Base-by-base conservation (phyloP, 2,113 vertebrate genomes). In the Ophthalmolycus amberensis region DNA sequence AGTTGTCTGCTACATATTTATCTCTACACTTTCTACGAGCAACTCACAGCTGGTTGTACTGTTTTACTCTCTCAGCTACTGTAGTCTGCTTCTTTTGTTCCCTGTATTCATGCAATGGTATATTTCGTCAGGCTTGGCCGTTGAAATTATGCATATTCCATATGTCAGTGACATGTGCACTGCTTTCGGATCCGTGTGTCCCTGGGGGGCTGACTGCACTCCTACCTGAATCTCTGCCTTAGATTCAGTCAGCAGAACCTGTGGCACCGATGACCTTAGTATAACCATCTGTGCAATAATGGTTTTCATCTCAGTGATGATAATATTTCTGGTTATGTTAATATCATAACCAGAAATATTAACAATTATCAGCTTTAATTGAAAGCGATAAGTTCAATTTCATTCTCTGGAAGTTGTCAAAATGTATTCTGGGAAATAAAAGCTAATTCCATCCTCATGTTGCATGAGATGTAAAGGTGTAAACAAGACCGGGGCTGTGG, bases 121-220 rank as follows among this genome's bases (percentile, higher is more conserved):
- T 79, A 7, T 63, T 66, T 79, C 71, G 20, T 40, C 59, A 2
- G 18, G 42, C 63, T 46, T 42, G 4, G 66, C 34, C 74, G 22
- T 71, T 74, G n/a, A 63, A 64, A 86, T 84, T 6, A 38, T 71
- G 78, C 25, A 66, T 73, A 63, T 77, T 79, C 32, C 64, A 70
- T 59, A 40, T 75, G 73, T 75, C 42, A 34, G 54, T 27, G 25
- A 81, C 74, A 42, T 62, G 59, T 67, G 37, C 32, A 0, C 29
- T 25, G 66, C 56, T 16, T 60, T 68, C 29, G 50, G 67, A 71
- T 73, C 44, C 22, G 27, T 20, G 48, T 37, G 9, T 32, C 32
- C 46, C 59, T 0, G 67, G 54, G 29, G 58, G 67, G n/a, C 73
- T 83, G 82, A 77, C 72, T 89, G 48, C 64, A 74, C 50, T 59